phyloP scores from a whole-genome alignment of 2,113 vertebrate species.

The Petrocephalus microphthalmus region DNA sequence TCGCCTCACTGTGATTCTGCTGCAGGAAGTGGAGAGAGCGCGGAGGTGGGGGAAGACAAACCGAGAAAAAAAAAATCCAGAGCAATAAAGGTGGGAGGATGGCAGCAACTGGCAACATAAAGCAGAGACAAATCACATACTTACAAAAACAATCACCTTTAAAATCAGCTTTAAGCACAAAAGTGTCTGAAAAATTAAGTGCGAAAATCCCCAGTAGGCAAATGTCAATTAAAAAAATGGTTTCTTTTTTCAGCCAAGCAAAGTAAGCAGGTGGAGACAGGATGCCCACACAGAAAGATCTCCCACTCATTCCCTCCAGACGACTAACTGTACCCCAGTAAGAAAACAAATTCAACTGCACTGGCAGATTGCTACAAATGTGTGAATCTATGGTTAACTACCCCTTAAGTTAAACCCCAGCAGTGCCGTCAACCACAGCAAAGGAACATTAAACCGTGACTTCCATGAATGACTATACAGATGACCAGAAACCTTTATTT shows the following conservation, averaged over 20 bases:
- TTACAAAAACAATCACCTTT: neutral
- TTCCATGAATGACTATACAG: neutral
- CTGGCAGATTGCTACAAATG: neutral
- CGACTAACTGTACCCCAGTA: neutral
- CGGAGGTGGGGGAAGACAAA: neutral
- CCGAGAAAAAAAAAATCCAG: neutral
- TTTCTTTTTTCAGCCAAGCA: neutral
- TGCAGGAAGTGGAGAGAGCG: neutral
- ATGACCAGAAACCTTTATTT: neutral
- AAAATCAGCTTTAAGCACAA: neutral
- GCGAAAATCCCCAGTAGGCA: neutral
- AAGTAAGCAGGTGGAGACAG: neutral
- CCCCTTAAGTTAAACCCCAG: neutral
- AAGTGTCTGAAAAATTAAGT: neutral
- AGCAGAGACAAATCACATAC: neutral
- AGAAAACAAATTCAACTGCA: neutral
- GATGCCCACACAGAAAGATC: neutral
- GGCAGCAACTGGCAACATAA: neutral
- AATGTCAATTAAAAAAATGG: neutral
- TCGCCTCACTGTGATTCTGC: neutral
- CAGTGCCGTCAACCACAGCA: neutral
- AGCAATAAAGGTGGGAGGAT: neutral
- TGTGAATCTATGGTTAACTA: neutral
- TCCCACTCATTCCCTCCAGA: neutral
- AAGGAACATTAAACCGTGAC: neutral